Base-by-base conservation (phyloP, 2,888 invertebrate species). In the Coenonympha arcania region DNA sequence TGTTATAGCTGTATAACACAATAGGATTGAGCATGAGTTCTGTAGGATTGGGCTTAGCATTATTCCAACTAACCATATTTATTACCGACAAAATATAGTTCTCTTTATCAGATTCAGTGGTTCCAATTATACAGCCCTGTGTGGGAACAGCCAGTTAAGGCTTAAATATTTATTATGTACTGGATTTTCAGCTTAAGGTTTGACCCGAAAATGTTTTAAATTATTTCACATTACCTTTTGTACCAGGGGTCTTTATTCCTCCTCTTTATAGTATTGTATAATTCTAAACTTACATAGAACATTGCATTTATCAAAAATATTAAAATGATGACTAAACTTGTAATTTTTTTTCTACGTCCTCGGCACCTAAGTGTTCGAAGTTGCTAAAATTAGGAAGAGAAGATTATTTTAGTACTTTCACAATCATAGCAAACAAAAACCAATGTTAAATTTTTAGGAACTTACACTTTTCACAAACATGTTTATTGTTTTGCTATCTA, bases 331-430 rank as follows among this genome's bases (percentile, higher is more conserved):
- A 72, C 51, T 51, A 85, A 66, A 31, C 70, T 64, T 24, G 71
- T 58, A 49, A 83, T 70, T 63, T 76, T 83, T 68, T 84, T 86
- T 62, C 78, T 84, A 30, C 85, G 72, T 22, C 85, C 82, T 65
- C 85, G 70, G 57, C 81, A 85, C 30, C 80, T 50, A 40, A 81
- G 58, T 19, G 76, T 69, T 69, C 76, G 77, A 56, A 71, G 73
- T 52, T 79, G 79, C 84, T 84, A 69, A 36, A 56, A 52, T 16
- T 20, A 18, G 15, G 6, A 6, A 50, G 18, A 30, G 3, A 36
- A 30, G 19, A 22, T 8, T 31, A 19, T 28, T 33, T 36, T 15
- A 30, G 2, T 30, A 6, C n/a, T 8, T 19, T 20, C 1, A 6
- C 11, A 5, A 13, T 11, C 30, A 30, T 13, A 30, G 15, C 20